Percentiles rank a stretch among this genome's conserved stretches.
Conservation (phyloP, 2,113 vertebrate species). For the Ivindomyrus marchei region DNA sequence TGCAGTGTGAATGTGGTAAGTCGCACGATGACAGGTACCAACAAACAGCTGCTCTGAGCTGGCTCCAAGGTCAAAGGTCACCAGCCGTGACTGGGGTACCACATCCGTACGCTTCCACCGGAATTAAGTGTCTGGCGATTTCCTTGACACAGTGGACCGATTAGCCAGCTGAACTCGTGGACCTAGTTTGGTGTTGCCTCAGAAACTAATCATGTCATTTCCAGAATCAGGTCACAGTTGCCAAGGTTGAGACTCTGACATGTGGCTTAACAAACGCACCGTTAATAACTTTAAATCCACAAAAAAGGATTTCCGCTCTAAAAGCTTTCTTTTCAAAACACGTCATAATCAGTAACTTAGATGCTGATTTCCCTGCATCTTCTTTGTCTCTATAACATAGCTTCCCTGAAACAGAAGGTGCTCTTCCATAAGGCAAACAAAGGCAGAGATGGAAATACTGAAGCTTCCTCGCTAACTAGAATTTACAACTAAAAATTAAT, state of each 20-base stretch:
- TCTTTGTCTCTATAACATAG: not conserved
- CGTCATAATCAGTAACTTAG: slow-evolving; percentile 16
- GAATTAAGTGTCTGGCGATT: not conserved
- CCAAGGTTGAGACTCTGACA: slow-evolving; percentile 26
- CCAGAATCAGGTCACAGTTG: slow-evolving; percentile 40
- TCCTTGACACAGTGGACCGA: slow-evolving; percentile 29
- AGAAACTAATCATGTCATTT: slow-evolving; percentile 44
- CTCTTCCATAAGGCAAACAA: not conserved
- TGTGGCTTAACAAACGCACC: slow-evolving; percentile 24
- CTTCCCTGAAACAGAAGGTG: not conserved
- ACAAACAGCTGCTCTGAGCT: not conserved
- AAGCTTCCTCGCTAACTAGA: not conserved
- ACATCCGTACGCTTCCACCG: not conserved
- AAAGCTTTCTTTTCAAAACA: not conserved
- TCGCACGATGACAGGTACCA: not conserved
- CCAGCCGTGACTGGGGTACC: not conserved
- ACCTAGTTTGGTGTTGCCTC: slow-evolving; percentile 32
- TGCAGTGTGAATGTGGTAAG: not conserved
- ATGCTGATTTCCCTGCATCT: not conserved
- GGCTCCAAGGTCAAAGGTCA: slow-evolving; percentile 10
- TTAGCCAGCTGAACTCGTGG: slow-evolving; percentile 19
- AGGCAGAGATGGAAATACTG: not conserved
- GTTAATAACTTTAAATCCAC: slow-evolving; percentile 15
- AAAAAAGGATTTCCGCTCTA: not conserved
- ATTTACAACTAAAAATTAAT: not conserved